These are phyloP conservation scores for Pomacea maculata DNA, from an alignment of 1,140 invertebrate species.

Conservation along the genomic window DNA sequence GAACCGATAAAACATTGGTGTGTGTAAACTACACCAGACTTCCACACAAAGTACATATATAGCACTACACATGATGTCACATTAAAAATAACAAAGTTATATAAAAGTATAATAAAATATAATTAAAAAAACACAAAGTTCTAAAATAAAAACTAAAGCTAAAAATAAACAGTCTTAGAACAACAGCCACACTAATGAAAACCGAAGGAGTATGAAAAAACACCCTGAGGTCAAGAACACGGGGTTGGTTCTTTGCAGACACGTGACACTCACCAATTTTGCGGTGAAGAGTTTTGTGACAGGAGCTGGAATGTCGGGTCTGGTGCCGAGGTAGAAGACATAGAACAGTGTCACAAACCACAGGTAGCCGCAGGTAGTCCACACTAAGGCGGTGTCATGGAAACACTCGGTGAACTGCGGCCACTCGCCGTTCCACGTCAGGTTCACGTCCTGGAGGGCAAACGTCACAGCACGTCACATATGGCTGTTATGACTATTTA, in stretches of 20 bases:
- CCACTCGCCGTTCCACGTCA: constrained; percentile 60
- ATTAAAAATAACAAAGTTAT: neutral
- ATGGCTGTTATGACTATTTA: no score
- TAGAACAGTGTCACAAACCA: constrained; percentile 82
- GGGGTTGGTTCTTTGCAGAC: neutral
- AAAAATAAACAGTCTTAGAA: no score
- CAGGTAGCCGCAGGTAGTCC: constrained; percentile 85
- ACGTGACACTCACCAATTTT: constrained; percentile 15
- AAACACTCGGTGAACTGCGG: constrained; percentile 51
- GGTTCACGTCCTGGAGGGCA: constrained; percentile 8
- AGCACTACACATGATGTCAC: neutral
- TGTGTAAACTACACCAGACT: neutral
- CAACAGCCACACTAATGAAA: neutral
- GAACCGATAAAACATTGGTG: no score
- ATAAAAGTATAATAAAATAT: no score
- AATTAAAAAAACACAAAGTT: no score
- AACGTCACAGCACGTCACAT: neutral
- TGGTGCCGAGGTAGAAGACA: constrained; percentile 51
- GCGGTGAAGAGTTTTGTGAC: neutral
- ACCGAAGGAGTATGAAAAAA: neutral
- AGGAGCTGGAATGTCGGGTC: neutral
- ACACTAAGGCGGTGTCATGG: constrained; percentile 78
- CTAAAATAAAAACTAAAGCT: neutral
- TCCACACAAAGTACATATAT: neutral
- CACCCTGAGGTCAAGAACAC: neutral